Conservation (phyloP, 1,140 invertebrate genomes). For the Trinorchestia longiramus region DNA sequence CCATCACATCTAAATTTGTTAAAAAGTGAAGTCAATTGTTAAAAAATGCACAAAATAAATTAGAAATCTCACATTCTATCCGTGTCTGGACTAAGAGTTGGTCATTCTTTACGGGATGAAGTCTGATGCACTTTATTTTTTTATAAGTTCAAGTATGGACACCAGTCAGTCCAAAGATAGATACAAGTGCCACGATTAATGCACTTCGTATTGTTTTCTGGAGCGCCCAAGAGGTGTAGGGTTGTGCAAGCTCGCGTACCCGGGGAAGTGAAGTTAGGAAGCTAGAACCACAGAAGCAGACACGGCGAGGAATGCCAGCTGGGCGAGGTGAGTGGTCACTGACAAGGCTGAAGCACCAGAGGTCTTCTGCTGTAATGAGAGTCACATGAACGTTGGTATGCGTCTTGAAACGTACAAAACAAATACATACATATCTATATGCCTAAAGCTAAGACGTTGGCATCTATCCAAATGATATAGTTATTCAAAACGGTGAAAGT, state of each 20-base stretch:
- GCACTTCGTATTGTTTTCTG: not conserved
- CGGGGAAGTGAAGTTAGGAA: not conserved
- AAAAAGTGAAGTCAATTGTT: not conserved
- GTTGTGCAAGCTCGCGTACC: not conserved
- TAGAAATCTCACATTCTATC: not conserved
- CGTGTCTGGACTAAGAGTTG: not conserved
- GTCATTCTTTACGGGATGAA: not conserved
- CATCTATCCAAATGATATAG: not conserved
- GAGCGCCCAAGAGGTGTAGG: not conserved
- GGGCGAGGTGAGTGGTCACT: not conserved
- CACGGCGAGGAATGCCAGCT: not conserved
- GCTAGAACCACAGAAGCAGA: not conserved
- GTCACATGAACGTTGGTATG: constrained; percentile 42
- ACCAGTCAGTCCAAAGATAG: not conserved
- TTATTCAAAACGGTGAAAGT: not conserved
- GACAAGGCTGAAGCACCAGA: not conserved
- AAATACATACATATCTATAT: not conserved
- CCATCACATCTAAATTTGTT: not conserved
- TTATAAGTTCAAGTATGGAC: not conserved
- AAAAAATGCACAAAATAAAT: not conserved
- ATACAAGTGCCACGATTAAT: not conserved
- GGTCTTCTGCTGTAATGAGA: constrained; percentile 46
- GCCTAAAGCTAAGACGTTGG: not conserved
- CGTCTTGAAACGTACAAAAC: not conserved
- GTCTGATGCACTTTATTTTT: not conserved